Conservation (phyloP, 2,888 invertebrate genomes). For the Machimus rusticus region DNA sequence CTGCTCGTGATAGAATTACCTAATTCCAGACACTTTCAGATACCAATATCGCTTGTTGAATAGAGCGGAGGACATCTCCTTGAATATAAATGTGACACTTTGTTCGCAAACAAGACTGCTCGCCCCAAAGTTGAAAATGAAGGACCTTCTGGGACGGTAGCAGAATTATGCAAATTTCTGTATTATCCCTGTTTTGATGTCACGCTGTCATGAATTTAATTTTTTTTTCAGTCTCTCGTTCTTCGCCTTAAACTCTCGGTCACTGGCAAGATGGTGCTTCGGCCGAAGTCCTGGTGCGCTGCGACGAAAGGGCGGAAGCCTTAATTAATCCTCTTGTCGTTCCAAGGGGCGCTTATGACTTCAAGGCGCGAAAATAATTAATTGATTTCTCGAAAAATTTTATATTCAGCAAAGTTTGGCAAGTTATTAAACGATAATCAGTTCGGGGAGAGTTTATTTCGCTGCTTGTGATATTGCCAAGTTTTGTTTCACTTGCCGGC, state of each 20-base stretch:
- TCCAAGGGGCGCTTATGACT: conserved; percentile 9
- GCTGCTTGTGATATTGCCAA: not conserved
- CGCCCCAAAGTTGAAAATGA: conserved; percentile 27
- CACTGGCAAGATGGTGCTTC: not conserved
- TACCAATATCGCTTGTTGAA: conserved; percentile 48
- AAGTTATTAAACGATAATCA: conserved; percentile 45
- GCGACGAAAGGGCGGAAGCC: not conserved
- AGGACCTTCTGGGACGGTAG: conserved; percentile 26
- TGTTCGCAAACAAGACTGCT: conserved; percentile 45
- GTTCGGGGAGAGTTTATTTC: not conserved
- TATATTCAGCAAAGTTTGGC: conserved; percentile 29
- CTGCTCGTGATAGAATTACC: conserved; percentile 38
- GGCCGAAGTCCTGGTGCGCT: not conserved
- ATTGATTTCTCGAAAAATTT: conserved; percentile 44
- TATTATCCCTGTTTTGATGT: conserved; percentile 48
- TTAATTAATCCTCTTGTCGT: conserved; percentile 42
- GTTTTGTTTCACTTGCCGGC: not conserved
- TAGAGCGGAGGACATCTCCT: conserved; percentile 46
- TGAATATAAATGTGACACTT: conserved; percentile 49
- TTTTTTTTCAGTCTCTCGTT: conserved; percentile 11
- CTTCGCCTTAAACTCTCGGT: conserved; percentile 14
- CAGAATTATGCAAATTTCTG: conserved; percentile 48
- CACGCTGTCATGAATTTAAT: conserved; percentile 48
- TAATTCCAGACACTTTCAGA: conserved; percentile 37
- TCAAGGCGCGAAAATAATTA: conserved; percentile 39